Evolutionary conservation across 2,888 invertebrate genomes (phyloP), one percentile per base, ranked within the genome.

Genomic region (Trisateles emortualis): DNA sequence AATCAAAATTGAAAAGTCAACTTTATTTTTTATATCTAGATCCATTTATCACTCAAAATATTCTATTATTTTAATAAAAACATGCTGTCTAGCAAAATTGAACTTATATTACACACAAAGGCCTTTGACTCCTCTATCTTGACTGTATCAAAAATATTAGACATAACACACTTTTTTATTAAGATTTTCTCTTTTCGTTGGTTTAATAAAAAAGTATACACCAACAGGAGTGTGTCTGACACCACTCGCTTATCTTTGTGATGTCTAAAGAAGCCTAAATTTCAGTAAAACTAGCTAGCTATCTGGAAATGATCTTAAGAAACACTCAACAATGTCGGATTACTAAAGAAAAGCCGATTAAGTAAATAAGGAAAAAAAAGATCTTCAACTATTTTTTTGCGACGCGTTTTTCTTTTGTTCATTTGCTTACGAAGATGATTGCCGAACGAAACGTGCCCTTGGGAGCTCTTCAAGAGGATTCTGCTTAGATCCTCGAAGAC

Each of bases 381-480:
- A 52, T 22, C 45, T 30, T 40, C 19, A 62, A 52, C 54, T 59
- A 55, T 46, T 52, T 46, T 52, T 50, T 47, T 50, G 52, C 49
- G 53, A 49, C 54, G 55, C 44, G 46, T 56, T 62, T 68, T 62
- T 59, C 39, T 63, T 65, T 60, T 50, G 35, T 53, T 64, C 62
- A 69, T 70, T 72, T 72, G 59, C 60, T 40, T 67, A 56, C 49
- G 41, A 16, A 50, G 53, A 63, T 57, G 53, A 64, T 63, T 53
- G 52, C 54, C 3, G 39, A 58, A 40, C 55, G 52, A 68, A 68
- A 52, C 52, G 43, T 32, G 2, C 59, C 50, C 45, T 24, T 43
- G 64, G 46, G 60, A 53, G 9, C 2, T 9, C 1, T 32, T 32
- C 30, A 30, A 58, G 39, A 42, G 41, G 42, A 42, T 45, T 52